phyloP scores from a whole-genome alignment of 1,140 invertebrate species.

The Macrotrachela quadricornifera region DNA sequence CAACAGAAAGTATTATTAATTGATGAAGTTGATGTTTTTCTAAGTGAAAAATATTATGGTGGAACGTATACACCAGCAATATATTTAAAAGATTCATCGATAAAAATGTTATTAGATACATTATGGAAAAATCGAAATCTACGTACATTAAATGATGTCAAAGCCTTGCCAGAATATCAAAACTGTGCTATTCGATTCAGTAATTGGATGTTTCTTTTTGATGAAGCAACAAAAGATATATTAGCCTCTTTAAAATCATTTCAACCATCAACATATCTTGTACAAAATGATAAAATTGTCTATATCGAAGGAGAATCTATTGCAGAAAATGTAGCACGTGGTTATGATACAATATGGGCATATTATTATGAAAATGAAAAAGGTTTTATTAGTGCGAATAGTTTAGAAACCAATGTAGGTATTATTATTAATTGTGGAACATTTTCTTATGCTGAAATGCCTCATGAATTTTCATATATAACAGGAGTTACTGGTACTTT shows the following conservation, averaged over 20 bases:
- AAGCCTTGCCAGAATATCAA: background rate
- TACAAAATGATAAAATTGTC: background rate
- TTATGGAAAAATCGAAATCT: background rate
- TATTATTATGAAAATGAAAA: background rate
- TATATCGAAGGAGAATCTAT: background rate
- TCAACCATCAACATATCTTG: background rate
- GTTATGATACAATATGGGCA: background rate
- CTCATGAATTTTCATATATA: background rate
- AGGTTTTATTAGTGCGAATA: background rate
- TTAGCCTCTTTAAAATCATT: background rate
- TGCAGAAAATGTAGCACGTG: background rate
- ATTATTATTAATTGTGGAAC: too few relatives aligned
- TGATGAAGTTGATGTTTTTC: conserved; percentile 1
- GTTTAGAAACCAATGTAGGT: background rate
- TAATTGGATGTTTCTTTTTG: background rate
- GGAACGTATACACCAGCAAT: background rate
- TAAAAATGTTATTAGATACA: background rate
- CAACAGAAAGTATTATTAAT: background rate
- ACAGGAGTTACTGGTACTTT: background rate
- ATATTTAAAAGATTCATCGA: background rate
- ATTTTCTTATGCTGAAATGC: too few relatives aligned
- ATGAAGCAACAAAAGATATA: background rate
- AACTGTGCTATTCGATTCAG: background rate
- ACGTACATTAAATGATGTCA: background rate
- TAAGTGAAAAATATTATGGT: background rate